Evolutionary conservation across 2,888 invertebrate species (phyloP).

Genomic region (Ectemnius lituratus): DNA sequence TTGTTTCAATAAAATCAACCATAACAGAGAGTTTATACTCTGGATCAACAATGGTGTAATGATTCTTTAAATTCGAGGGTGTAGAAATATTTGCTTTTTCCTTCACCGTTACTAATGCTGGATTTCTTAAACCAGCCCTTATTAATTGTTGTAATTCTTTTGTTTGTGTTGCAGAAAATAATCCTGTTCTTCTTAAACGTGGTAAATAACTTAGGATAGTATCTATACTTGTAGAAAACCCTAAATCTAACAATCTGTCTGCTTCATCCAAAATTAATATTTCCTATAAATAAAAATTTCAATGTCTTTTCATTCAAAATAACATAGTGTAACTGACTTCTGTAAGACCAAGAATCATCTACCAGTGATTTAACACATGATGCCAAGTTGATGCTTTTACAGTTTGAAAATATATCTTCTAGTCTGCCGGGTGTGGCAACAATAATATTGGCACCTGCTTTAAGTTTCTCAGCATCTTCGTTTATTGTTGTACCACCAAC

Average conservation of each 20-base stretch:
- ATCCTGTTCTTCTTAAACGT: conserved; percentile 94
- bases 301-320: neutral
- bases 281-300: conserved; percentile 81
- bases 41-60: conserved; percentile 87
- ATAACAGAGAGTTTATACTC: conserved; percentile 90
- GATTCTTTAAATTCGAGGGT: conserved; percentile 86
- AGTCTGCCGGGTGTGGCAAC: conserved; percentile 97
- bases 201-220: conserved; percentile 95
- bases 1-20: conserved; percentile 86
- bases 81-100: conserved; percentile 90
- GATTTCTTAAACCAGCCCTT: conserved; percentile 95
- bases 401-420: conserved; percentile 89
- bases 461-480: conserved; percentile 85
- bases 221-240: conserved; percentile 91
- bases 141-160: conserved; percentile 94
- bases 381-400: conserved; percentile 85
- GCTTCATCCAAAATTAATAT: conserved; percentile 97
- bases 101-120: conserved; percentile 92
- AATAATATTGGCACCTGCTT: conserved; percentile 89
- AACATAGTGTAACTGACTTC: neutral
- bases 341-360: conserved; percentile 62
- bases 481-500: conserved; percentile 91
- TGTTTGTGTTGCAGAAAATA: conserved; percentile 99
- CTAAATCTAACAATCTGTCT: conserved; percentile 94
- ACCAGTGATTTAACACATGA: conserved; percentile 88